Base-by-base conservation (phyloP, 2,113 vertebrate species). In the Echinops telfairi region DNA sequence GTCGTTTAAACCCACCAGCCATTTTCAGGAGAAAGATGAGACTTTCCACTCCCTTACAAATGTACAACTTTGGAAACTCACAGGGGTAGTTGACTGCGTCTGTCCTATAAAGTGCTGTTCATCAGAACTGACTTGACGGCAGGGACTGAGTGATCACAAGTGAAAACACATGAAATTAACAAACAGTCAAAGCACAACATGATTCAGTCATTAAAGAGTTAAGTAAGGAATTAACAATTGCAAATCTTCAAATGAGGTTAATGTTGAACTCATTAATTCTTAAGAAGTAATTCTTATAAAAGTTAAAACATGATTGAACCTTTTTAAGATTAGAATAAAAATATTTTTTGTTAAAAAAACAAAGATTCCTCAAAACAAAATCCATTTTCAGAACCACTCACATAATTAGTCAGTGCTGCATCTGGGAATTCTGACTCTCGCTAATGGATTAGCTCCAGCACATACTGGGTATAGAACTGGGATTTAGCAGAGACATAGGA, bases 341-440 rank as follows among this genome's bases (percentile, higher is more conserved):
- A 31, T 11, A 43, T 62, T 84, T 91, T 29, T 81, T 62, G 16
- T 64, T 87, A n/a, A 83, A 53, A 47, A 53, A 53, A 53, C 47
- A 53, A 53, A 53, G 47, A 11, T 53, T 53, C 47, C 12, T 53
- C 12, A 53, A 53, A 36, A 80, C 38, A 38, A 71, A 43, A 22
- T 27, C 16, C 8, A 3, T 94, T 90, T 91, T 96, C 25, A 58
- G 87, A 82, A 80, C 12, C 7, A 73, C 11, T 88, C 80, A 85
- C 1, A 36, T 33, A 73, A 86, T 79, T n/a, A 73, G 20, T 86
- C 25, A 79, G 1, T 77, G n/a, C 57, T 64, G 36, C 12, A 62
- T 57, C 12, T 80, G 58, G 47, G 31, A 25, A 47, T 90, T 83
- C n/a, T 29, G 27, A 3, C 19, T 71, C 15, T 5, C 66, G 27